phyloP scores from a whole-genome alignment of 2,888 invertebrate genomes.

The Himalopsyche anomala region DNA sequence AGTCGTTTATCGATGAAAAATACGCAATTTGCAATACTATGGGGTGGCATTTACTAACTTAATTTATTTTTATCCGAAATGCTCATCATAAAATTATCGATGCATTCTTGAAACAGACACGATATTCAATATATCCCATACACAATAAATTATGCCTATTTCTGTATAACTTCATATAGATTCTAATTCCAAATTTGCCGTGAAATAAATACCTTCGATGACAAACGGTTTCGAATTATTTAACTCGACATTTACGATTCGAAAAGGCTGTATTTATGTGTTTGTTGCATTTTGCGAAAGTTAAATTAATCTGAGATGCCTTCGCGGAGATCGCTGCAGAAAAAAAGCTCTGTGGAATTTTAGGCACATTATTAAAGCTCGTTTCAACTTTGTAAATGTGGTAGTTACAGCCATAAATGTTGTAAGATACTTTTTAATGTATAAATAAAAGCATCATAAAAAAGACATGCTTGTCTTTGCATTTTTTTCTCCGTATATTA shows the following conservation, averaged over 20 bases:
- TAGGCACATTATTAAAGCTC: background rate
- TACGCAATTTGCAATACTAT: too few species aligned
- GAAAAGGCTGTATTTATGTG: background rate
- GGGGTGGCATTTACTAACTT: too few species aligned
- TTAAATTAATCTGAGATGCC: slow-evolving; percentile 4
- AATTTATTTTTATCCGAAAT: too few species aligned
- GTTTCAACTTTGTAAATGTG: background rate
- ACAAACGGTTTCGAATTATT: slow-evolving; percentile 3
- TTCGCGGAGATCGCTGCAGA: background rate
- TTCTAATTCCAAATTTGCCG: background rate
- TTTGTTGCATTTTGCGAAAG: background rate
- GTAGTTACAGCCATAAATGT: too few species aligned
- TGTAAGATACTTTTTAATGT: too few species aligned
- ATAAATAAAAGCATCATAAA: too few species aligned
- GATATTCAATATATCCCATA: too few species aligned
- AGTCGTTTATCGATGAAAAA: too few species aligned
- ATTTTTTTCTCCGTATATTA: too few species aligned
- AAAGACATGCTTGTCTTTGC: too few species aligned
- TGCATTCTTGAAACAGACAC: too few species aligned
- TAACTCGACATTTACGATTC: background rate
- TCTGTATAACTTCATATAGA: background rate
- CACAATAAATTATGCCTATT: background rate
- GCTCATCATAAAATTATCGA: too few species aligned
- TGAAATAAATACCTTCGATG: background rate
- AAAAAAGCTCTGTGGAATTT: background rate